Evolutionary conservation across 1,140 invertebrate species (phyloP), one percentile per base, ranked within the genome.

Genomic region (Aphelenchoides avenae): DNA sequence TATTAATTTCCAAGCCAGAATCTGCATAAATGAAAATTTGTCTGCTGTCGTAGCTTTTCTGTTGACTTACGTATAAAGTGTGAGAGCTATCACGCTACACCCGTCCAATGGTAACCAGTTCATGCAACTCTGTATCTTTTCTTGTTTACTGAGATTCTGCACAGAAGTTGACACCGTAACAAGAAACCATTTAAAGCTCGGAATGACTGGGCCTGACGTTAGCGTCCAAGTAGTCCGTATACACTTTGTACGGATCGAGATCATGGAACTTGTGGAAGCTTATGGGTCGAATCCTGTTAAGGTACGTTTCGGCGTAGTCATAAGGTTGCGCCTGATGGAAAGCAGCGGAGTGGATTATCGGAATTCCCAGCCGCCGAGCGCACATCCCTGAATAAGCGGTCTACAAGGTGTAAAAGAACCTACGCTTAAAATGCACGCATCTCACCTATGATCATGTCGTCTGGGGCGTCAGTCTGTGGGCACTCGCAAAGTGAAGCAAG

Each of bases 211-310:
- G 48, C 44, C 22, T 22, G 6, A 43, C 18, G n/a, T 18, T 11
- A 22, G 13, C 54, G n/a, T 61, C 30, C 9, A 64, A 31, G 2
- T 64, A 63, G 5, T 67, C 53, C 42, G 34, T 29, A 29, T 64
- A 67, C 7, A 47, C 63, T 31, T 66, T 37, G 22, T 64, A 64
- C 5, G 62, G 62, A 44, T 64, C 62, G 5, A 64, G 42, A 18
- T 67, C 41, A 9, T 66, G 47, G 15, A 56, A 46, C 44, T 64
- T 64, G 57, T 64, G 62, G 15, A 64, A 66, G 18, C 54, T 61
- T 15, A 64, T 64, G 11, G 64, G 55, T 20, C 26, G 13, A 20
- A 68, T 47, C 22, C 57, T 31, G 22, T 39, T 11, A 18, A 64
- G 9, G 33, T 64, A 64, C 13, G 53, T 43, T 2, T 27, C 13